Evolutionary conservation across 2,113 vertebrate species (phyloP).

Genomic region (Tiliqua scincoides): DNA sequence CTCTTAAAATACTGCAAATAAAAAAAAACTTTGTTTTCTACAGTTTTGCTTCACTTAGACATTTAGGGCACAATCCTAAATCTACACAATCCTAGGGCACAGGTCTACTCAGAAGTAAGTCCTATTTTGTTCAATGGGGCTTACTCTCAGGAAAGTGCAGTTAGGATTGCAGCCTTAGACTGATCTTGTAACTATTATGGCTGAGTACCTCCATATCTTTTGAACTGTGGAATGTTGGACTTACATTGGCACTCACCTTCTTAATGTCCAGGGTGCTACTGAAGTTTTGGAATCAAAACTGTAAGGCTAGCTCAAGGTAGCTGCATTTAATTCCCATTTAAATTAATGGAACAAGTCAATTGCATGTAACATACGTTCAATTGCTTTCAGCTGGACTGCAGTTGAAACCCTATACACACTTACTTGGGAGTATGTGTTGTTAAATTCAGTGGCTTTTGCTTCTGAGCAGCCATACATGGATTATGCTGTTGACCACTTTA

Average conservation of each 20-base stretch:
- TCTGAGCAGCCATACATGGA: too few relatives aligned
- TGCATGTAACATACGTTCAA: not conserved
- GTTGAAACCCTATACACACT: too few relatives aligned
- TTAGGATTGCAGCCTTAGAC: too few relatives aligned
- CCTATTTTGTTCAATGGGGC: too few relatives aligned
- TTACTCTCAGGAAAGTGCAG: too few relatives aligned
- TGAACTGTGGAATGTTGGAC: not conserved
- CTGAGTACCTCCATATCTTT: not conserved
- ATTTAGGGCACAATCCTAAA: too few relatives aligned
- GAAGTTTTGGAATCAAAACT: not conserved
- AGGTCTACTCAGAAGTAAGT: too few relatives aligned
- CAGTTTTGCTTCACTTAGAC: not conserved
- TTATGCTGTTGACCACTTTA: too few relatives aligned
- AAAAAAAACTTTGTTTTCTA: not conserved
- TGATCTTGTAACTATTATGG: not conserved
- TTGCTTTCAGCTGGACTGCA: not conserved
- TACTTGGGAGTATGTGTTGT: not conserved
- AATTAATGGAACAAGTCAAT: not conserved
- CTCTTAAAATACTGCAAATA: not conserved
- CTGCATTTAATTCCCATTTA: not conserved
- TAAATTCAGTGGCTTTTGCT: too few relatives aligned
- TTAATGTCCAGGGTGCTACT: not conserved
- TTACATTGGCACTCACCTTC: not conserved
- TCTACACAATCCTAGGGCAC: too few relatives aligned
- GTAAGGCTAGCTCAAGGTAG: not conserved